These are phyloP conservation scores for Xyliphius kryptos DNA, from an alignment of 2,113 vertebrate genomes.

Conservation along the genomic window DNA sequence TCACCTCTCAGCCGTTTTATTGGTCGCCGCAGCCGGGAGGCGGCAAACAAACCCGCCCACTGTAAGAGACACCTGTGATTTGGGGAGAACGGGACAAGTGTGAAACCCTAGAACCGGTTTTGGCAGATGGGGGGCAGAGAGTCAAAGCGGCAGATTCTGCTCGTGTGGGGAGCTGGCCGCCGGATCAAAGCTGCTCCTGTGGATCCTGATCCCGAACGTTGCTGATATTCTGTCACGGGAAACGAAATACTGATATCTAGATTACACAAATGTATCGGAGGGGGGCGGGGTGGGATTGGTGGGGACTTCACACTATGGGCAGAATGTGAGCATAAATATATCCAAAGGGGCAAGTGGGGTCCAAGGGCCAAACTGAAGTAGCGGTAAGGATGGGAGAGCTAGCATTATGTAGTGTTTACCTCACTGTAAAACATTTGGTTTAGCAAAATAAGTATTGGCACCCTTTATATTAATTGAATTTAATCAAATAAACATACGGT, in stretches of 20 bases:
- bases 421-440: no score
- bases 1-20: no score
- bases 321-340: conserved; percentile 34
- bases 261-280: conserved; percentile 47
- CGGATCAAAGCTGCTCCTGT: conserved; percentile 52
- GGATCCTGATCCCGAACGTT: conserved; percentile 59
- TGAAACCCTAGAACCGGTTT: conserved; percentile 55
- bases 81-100: conserved; percentile 12
- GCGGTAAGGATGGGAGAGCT: no score
- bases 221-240: conserved; percentile 52
- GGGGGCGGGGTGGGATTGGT: no score
- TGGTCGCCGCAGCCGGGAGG: no score
- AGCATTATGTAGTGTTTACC: no score
- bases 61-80: conserved; percentile 4
- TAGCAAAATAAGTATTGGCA: no score
- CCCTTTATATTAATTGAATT: no score
- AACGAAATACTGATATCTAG: conserved; percentile 37
- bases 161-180: conserved; percentile 54
- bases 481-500: no score
- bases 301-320: conserved; percentile 19
- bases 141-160: conserved; percentile 45
- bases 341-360: conserved; percentile 1
- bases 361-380: no score
- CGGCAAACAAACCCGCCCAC: no score
- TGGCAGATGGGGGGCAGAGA: conserved; percentile 40